These are phyloP conservation scores for Allobates femoralis DNA, from an alignment of 2,797 vertebrate genomes.

Conservation along the genomic window DNA sequence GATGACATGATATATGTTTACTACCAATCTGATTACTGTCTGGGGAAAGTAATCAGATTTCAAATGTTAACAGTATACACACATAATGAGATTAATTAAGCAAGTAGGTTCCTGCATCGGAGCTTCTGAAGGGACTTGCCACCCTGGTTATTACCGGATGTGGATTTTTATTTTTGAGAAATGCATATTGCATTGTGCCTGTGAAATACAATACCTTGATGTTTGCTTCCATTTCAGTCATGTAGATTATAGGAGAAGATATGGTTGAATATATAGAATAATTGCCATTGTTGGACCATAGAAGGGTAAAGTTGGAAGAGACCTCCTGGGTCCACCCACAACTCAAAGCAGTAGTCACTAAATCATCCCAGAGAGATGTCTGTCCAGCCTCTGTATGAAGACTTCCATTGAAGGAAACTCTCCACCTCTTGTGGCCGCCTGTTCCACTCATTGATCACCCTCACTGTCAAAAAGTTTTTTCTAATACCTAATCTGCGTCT, in stretches of 20 bases:
- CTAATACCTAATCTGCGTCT: too few species aligned
- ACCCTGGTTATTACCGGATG: constrained; percentile 1
- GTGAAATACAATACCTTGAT: neutral
- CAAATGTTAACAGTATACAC: constrained; percentile 41
- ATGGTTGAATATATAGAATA: neutral
- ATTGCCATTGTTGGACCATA: too few species aligned
- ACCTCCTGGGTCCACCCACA: too few species aligned
- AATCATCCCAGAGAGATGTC: too few species aligned
- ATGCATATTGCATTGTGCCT: neutral
- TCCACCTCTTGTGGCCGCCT: too few species aligned
- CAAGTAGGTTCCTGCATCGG: constrained; percentile 13
- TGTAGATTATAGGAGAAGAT: neutral
- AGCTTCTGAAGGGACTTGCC: neutral
- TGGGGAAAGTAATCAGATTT: constrained; percentile 35
- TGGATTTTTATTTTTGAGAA: neutral
- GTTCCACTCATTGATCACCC: too few species aligned
- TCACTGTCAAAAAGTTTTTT: too few species aligned
- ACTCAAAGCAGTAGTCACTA: too few species aligned
- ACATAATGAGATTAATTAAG: constrained; percentile 49
- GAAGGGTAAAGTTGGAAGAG: too few species aligned
- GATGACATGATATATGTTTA: constrained; percentile 4
- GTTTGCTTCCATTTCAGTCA: neutral
- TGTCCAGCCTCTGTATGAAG: too few species aligned
- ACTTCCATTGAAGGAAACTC: too few species aligned
- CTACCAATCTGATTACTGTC: constrained; percentile 31